A percentile compares a stretch with the other conserved stretches of the same genome.
Evolutionary conservation across 2,888 invertebrate genomes (phyloP).

Genomic region (Coronaproctus castanopsis): DNA sequence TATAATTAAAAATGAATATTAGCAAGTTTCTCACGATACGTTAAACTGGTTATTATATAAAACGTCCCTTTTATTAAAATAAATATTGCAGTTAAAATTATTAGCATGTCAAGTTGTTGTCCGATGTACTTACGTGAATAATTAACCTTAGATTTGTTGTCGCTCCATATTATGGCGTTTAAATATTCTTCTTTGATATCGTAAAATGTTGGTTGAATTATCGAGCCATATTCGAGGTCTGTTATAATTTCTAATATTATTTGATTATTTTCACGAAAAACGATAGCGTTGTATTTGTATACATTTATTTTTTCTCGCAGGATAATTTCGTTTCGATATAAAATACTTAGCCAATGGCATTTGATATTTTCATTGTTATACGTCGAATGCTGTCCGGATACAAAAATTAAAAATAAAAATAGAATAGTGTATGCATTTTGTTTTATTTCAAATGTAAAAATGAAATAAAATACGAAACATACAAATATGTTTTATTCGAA

Average conservation of each 20-base stretch:
- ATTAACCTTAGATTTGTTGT: conserved; percentile 3
- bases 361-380: neutral
- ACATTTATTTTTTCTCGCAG: neutral
- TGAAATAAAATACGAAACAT: no score
- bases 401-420: no score
- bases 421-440: no score
- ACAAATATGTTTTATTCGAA: no score
- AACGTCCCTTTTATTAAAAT: no score
- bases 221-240: conserved; percentile 1
- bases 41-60: no score
- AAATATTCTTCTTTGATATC: neutral
- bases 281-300: conserved; percentile 4
- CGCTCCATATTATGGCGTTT: neutral
- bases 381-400: no score
- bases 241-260: conserved; percentile 6
- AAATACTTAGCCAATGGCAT: neutral
- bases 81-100: no score
- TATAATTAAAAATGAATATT: no score
- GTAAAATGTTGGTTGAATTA: conserved; percentile 6
- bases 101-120: no score
- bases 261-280: conserved; percentile 7
- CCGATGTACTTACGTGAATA: neutral
- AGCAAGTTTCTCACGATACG: no score
- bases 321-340: neutral
- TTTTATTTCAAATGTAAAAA: no score